Percentiles rank a stretch among this genome's conserved stretches.
Conservation (phyloP, 2,888 invertebrate species). For the Agrotis exclamationis region DNA sequence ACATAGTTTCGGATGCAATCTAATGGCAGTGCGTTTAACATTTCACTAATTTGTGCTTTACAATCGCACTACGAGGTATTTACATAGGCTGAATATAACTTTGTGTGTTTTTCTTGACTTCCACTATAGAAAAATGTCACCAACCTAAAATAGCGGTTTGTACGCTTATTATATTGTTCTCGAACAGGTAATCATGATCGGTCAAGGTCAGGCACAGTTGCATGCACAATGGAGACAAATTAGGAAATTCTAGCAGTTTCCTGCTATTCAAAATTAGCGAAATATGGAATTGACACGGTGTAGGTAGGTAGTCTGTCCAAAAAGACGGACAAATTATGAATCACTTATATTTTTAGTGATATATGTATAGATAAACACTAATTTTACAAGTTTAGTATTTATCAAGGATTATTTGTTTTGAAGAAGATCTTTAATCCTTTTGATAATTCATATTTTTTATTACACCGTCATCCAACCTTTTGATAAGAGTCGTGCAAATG, state of each 20-base stretch:
- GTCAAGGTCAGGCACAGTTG: conserved; percentile 44
- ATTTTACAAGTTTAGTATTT: not conserved
- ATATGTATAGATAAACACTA: not conserved
- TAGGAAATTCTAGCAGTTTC: conserved; percentile 44
- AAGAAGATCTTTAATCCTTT: not conserved
- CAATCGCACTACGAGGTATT: conserved; percentile 72
- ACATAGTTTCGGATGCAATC: conserved; percentile 66
- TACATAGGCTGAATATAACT: conserved; percentile 69
- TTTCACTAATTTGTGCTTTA: conserved; percentile 74
- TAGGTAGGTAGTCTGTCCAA: not conserved
- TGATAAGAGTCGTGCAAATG: not conserved
- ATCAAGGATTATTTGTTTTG: conserved; percentile 19
- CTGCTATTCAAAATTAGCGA: conserved; percentile 30
- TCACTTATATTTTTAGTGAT: conserved; percentile 3
- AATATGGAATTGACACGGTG: conserved; percentile 13
- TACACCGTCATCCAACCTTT: not conserved
- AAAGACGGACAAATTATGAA: conserved; percentile 1
- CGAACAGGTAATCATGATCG: conserved; percentile 40
- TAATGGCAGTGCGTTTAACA: conserved; percentile 73
- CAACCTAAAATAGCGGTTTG: conserved; percentile 36
- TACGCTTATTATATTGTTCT: conserved; percentile 47
- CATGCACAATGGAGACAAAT: conserved; percentile 52
- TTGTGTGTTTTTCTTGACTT: conserved; percentile 42
- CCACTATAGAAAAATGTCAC: conserved; percentile 10
- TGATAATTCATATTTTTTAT: conserved; percentile 13